phyloP scores from a whole-genome alignment of 2,113 vertebrate genomes.

The Mohoua ochrocephala region DNA sequence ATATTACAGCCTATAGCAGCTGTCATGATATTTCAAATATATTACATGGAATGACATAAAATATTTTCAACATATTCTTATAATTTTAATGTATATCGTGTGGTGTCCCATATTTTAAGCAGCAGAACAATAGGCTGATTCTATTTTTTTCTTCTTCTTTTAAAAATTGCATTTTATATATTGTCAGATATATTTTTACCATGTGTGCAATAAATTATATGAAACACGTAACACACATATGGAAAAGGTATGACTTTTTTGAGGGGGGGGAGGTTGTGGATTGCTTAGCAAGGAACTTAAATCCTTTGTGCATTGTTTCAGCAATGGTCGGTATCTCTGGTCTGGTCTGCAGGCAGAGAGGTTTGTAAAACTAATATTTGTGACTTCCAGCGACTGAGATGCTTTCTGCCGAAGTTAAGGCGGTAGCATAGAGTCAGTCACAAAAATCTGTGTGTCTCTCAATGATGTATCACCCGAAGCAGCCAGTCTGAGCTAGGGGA shows the following conservation, averaged over 20 bases:
- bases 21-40: slow-evolving; percentile 71
- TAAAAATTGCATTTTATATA: slow-evolving; percentile 60
- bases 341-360: not conserved
- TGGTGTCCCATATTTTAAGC: slow-evolving; percentile 61
- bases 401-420: not conserved
- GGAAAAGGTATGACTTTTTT: slow-evolving; percentile 58
- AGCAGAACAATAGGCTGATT: slow-evolving; percentile 65
- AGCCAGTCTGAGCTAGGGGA: not conserved
- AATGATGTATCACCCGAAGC: accelerated
- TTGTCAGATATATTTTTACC: slow-evolving; percentile 54
- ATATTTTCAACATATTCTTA: slow-evolving; percentile 68
- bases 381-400: not conserved
- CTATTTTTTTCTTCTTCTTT: slow-evolving; percentile 51
- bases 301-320: slow-evolving; percentile 52
- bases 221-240: slow-evolving; percentile 19
- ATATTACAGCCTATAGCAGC: slow-evolving; percentile 54
- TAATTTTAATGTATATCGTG: slow-evolving; percentile 56
- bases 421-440: not conserved
- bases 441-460: not conserved
- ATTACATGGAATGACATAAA: slow-evolving; percentile 69
- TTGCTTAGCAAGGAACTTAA: slow-evolving; percentile 29
- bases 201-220: slow-evolving; percentile 55
- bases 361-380: not conserved
- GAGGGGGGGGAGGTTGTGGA: not conserved
- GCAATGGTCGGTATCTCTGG: not conserved